These are phyloP conservation scores for Drosophila flavopinicola DNA, from an alignment of 2,888 invertebrate genomes.

Conservation along the genomic window DNA sequence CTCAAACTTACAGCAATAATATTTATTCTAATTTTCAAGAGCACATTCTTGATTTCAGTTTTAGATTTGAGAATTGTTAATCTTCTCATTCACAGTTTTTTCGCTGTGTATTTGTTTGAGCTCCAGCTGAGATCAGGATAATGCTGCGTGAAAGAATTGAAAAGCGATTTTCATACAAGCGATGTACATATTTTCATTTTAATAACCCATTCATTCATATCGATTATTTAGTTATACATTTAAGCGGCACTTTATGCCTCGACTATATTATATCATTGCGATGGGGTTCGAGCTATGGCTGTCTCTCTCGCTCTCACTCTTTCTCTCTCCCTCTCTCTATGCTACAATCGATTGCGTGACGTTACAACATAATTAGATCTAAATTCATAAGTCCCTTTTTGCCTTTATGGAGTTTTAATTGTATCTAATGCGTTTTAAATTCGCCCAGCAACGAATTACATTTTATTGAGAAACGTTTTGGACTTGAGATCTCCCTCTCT, in stretches of 20 bases:
- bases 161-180: constrained; percentile 19
- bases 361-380: constrained; percentile 65
- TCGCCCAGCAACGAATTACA: constrained; percentile 29
- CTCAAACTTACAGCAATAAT: no score
- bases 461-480: constrained; percentile 1
- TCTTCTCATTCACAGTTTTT: no score
- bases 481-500: not conserved
- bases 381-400: not conserved
- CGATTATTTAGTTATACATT: constrained; percentile 43
- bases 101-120: constrained; percentile 6
- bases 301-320: no score
- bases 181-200: not conserved
- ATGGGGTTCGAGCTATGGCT: no score
- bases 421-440: constrained; percentile 70
- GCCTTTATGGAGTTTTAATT: constrained; percentile 63
- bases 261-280: constrained; percentile 22
- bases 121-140: constrained; percentile 13
- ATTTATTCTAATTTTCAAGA: no score
- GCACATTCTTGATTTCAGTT: no score
- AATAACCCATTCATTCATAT: constrained; percentile 45
- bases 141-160: constrained; percentile 28
- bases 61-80: no score
- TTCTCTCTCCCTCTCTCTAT: not conserved
- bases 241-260: constrained; percentile 29
- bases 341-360: constrained; percentile 55